Conservation (phyloP, 2,113 vertebrate genomes). For the Cynocephalus volans region DNA sequence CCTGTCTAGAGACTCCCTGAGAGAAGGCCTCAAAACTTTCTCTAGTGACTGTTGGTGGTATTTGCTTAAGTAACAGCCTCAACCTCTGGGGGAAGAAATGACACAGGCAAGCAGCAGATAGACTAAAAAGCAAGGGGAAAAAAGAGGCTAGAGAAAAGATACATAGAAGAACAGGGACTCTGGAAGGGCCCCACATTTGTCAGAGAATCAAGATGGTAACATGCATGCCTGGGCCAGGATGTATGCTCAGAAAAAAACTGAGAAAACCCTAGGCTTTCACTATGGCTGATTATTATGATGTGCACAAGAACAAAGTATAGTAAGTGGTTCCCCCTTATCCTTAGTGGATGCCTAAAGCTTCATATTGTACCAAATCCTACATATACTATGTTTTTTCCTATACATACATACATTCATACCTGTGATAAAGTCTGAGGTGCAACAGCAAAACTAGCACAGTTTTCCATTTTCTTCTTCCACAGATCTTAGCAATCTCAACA, state of each 20-base stretch:
- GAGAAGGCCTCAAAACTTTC: background rate
- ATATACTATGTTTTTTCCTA: too few species aligned
- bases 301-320: background rate
- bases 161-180: background rate
- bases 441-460: too few species aligned
- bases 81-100: background rate
- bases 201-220: background rate
- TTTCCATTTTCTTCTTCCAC: too few species aligned
- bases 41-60: background rate
- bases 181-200: background rate
- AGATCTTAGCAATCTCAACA: too few species aligned
- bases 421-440: too few species aligned
- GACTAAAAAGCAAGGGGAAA: background rate
- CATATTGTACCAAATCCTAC: too few species aligned
- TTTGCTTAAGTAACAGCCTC: background rate
- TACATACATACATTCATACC: too few species aligned
- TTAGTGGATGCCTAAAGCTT: too few species aligned
- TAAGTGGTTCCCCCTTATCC: too few species aligned
- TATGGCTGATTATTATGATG: background rate
- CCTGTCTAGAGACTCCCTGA: background rate
- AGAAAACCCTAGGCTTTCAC: background rate
- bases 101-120: background rate
- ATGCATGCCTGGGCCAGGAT: too few species aligned
- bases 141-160: background rate
- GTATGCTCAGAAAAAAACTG: background rate